These are phyloP conservation scores for Drosophila mayaguana DNA, from an alignment of 2,888 invertebrate species.

Conservation along the genomic window DNA sequence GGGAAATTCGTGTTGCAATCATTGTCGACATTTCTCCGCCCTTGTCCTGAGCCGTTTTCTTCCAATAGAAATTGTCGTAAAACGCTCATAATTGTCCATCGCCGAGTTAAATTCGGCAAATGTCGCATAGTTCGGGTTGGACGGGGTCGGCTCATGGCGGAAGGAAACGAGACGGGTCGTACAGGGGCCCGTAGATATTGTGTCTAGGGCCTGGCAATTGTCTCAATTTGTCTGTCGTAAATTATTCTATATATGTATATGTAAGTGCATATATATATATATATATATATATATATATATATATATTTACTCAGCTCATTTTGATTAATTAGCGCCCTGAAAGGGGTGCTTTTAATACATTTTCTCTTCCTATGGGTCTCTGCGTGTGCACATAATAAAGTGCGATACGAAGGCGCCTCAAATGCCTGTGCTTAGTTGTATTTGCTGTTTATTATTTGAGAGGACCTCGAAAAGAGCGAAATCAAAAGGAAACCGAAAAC, in stretches of 20 bases:
- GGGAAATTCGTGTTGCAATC: slow-evolving; percentile 46
- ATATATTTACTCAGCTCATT: slow-evolving; percentile 66
- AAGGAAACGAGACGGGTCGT: not conserved
- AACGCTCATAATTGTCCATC: slow-evolving; percentile 83
- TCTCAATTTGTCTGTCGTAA: slow-evolving; percentile 64
- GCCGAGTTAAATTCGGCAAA: slow-evolving; percentile 83
- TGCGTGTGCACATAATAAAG: slow-evolving; percentile 25
- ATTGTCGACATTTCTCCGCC: slow-evolving; percentile 68
- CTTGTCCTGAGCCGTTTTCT: slow-evolving; percentile 41
- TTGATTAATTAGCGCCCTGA: slow-evolving; percentile 59
- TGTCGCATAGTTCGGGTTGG: slow-evolving; percentile 39
- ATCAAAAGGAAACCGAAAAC: slow-evolving; percentile 33
- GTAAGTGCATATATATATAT: slow-evolving; percentile 10
- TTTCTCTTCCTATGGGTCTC: not conserved
- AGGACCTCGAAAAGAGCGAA: slow-evolving; percentile 13
- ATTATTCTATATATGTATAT: slow-evolving; percentile 27
- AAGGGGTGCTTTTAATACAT: slow-evolving; percentile 37
- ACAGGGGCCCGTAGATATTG: slow-evolving; percentile 36
- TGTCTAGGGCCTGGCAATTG: slow-evolving; percentile 45
- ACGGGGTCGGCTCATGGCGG: slow-evolving; percentile 10
- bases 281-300: not conserved
- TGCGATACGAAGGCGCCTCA: slow-evolving; percentile 25
- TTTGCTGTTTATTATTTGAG: not conserved
- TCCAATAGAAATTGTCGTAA: slow-evolving; percentile 75
- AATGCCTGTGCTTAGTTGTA: slow-evolving; percentile 4